Evolutionary conservation across 2,113 vertebrate genomes (phyloP).

Genomic region (Abramis brama): DNA sequence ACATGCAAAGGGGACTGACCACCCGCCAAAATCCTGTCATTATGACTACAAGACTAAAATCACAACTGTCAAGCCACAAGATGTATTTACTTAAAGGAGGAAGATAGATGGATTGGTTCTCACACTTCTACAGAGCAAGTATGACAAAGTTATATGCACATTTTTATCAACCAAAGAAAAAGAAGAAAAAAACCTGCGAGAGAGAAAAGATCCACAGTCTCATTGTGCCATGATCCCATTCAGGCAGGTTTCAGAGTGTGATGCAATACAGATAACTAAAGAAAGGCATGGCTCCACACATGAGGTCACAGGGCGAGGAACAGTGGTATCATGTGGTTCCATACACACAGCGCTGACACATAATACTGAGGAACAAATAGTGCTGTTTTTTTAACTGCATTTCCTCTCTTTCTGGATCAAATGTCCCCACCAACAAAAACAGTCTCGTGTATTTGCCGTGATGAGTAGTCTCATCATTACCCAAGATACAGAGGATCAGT

Average conservation of each 20-base stretch:
- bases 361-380: constrained; percentile 66
- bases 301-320: constrained; percentile 63
- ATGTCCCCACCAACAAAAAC: constrained; percentile 52
- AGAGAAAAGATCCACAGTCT: not conserved
- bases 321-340: constrained; percentile 65
- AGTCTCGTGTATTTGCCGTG: constrained; percentile 60
- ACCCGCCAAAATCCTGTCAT: not conserved
- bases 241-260: constrained; percentile 51
- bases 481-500: constrained; percentile 21
- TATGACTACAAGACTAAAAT: not conserved
- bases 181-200: not conserved
- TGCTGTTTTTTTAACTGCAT: constrained; percentile 55
- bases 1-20: not conserved
- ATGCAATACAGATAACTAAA: constrained; percentile 35
- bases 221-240: constrained; percentile 38
- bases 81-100: constrained; percentile 24
- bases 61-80: not conserved
- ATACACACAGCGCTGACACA: constrained; percentile 60
- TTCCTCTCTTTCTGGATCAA: constrained; percentile 59
- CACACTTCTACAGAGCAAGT: constrained; percentile 5
- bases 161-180: not conserved
- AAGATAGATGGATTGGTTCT: not conserved
- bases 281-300: constrained; percentile 55
- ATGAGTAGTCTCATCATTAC: constrained; percentile 49
- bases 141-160: not conserved